These are phyloP conservation scores for Diploptera punctata DNA, from an alignment of 2,888 invertebrate species.

Conservation along the genomic window DNA sequence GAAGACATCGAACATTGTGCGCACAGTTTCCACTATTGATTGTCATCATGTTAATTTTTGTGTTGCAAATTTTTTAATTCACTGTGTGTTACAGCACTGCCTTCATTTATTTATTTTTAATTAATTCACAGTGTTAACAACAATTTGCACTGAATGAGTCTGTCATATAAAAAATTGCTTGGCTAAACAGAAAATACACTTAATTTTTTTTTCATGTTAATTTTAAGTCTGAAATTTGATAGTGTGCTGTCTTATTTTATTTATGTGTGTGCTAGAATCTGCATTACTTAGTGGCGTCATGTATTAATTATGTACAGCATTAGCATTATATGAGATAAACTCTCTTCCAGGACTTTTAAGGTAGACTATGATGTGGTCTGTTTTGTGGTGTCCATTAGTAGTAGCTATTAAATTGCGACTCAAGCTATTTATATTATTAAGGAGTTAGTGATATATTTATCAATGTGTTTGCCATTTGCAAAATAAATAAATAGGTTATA, in stretches of 20 bases:
- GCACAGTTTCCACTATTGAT: neutral
- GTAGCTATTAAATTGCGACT: no score
- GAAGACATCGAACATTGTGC: constrained; percentile 3
- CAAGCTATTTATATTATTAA: no score
- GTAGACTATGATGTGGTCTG: neutral
- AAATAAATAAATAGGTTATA: no score
- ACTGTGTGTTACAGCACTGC: constrained; percentile 20
- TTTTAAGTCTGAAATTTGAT: constrained; percentile 5
- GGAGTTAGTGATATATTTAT: no score
- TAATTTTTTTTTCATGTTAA: neutral
- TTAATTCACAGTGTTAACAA: constrained; percentile 15
- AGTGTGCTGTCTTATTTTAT: constrained; percentile 19
- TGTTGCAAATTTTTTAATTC: constrained; percentile 11
- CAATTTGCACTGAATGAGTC: constrained; percentile 29
- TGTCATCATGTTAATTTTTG: constrained; percentile 21
- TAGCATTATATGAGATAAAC: neutral
- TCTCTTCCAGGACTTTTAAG: constrained; percentile 1
- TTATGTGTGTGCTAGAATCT: constrained; percentile 19
- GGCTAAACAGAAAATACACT: constrained; percentile 11
- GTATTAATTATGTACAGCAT: neutral
- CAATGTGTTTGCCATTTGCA: no score
- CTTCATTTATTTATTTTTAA: constrained; percentile 6
- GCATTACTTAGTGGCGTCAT: constrained; percentile 21
- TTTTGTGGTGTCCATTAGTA: no score
- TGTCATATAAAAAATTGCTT: constrained; percentile 16